Conservation (phyloP, 2,797 vertebrate genomes). For the Pseudochirops cupreus region DNA sequence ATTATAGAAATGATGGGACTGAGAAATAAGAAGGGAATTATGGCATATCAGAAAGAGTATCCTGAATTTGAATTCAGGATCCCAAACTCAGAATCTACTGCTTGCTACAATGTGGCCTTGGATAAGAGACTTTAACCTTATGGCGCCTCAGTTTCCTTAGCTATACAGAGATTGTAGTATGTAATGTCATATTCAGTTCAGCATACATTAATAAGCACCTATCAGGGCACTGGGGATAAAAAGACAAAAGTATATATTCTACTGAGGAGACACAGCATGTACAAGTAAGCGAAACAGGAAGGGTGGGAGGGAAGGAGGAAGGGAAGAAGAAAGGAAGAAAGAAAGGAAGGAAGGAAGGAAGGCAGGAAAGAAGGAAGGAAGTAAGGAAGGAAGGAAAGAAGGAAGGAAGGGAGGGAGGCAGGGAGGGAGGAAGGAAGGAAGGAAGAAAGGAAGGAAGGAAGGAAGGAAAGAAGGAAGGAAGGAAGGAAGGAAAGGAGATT, state of each 20-base stretch:
- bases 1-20: constrained; percentile 13
- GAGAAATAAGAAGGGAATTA: constrained; percentile 22
- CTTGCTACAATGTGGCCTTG: neutral
- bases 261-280: neutral
- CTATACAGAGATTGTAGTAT: neutral
- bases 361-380: no score
- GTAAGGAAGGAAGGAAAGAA: no score
- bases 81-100: neutral
- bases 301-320: no score
- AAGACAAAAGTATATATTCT: neutral
- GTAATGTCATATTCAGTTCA: neutral
- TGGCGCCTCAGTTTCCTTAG: neutral
- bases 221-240: neutral
- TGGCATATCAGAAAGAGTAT: neutral
- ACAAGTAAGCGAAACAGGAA: neutral
- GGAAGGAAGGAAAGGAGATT: no score
- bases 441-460: no score
- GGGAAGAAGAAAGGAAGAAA: no score
- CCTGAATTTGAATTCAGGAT: neutral
- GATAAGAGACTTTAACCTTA: neutral
- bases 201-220: neutral
- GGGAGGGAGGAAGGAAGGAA: no score
- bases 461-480: no score
- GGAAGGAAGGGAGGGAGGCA: no score
- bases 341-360: no score